A percentile compares a stretch with the other conserved stretches of the same genome.
phyloP scores from a whole-genome alignment of 2,888 invertebrate genomes.

The Aphodius sticticus region DNA sequence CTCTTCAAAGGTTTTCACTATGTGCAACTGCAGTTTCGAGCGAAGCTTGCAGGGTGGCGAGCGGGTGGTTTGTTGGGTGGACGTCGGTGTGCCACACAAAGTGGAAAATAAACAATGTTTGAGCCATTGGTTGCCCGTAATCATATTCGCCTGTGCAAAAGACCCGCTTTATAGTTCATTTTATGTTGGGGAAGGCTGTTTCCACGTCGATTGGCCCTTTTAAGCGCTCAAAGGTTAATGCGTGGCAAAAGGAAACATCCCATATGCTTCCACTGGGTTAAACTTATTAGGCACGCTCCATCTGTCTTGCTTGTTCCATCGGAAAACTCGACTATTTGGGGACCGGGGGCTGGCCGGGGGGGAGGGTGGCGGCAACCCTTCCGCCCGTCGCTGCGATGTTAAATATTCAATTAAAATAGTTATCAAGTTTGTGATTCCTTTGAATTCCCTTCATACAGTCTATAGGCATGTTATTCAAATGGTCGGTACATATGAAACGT shows the following conservation, averaged over 20 bases:
- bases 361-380: background rate
- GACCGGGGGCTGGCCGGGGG: background rate
- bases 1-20: background rate
- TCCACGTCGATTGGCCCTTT: conserved; percentile 57
- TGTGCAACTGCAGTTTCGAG: conserved; percentile 19
- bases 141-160: conserved; percentile 55
- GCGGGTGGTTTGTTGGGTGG: background rate
- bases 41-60: background rate
- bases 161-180: conserved; percentile 56
- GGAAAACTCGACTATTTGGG: conserved; percentile 24
- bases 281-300: conserved; percentile 55
- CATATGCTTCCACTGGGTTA: conserved; percentile 56
- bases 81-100: conserved; percentile 34
- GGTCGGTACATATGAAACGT: background rate
- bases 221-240: conserved; percentile 58
- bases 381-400: background rate
- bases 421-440: background rate
- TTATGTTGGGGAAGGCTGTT: conserved; percentile 54
- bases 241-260: conserved; percentile 59
- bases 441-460: background rate
- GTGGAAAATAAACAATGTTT: conserved; percentile 53
- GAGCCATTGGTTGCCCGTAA: conserved; percentile 56
- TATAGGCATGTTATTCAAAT: background rate
- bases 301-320: conserved; percentile 48
- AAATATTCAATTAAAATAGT: conserved; percentile 4